Percentiles rank a stretch among this genome's conserved stretches.
These are phyloP conservation scores for Zaprionus bogoriensis DNA, from an alignment of 2,888 invertebrate genomes.

Conservation along the genomic window DNA sequence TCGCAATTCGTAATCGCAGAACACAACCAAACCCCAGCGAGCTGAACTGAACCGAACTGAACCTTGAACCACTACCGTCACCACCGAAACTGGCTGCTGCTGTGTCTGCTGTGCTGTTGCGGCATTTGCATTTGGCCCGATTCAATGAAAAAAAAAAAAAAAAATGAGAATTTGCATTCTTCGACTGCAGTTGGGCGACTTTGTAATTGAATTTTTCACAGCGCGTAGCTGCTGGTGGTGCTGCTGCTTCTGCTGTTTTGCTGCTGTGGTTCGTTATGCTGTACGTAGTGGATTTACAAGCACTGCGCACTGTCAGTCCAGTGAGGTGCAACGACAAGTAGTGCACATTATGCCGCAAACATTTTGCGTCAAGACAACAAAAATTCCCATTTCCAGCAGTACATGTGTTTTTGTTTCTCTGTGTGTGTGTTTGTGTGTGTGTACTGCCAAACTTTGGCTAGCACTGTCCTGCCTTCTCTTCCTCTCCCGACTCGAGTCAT, in stretches of 20 bases:
- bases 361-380: constrained; percentile 55
- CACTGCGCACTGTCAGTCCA: constrained; percentile 58
- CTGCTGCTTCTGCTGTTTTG: constrained; percentile 1
- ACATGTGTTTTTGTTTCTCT: background rate
- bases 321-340: constrained; percentile 25
- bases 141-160: constrained; percentile 9
- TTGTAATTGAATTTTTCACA: constrained; percentile 74
- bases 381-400: constrained; percentile 31
- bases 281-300: constrained; percentile 47
- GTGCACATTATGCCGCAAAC: constrained; percentile 55
- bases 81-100: constrained; percentile 9
- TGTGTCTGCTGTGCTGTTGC: constrained; percentile 5
- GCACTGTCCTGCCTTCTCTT: constrained; percentile 2
- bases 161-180: constrained; percentile 54
- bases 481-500: constrained; percentile 14
- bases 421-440: constrained; percentile 2
- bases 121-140: constrained; percentile 35
- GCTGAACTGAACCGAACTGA: constrained; percentile 24
- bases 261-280: constrained; percentile 39
- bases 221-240: constrained; percentile 34
- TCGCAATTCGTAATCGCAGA: too few relatives aligned
- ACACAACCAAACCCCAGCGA: constrained; percentile 8
- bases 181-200: constrained; percentile 55
- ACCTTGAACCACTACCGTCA: constrained; percentile 26
- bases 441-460: constrained; percentile 46